Conservation (phyloP, 2,113 vertebrate genomes). For the Sphyrna mokarran region DNA sequence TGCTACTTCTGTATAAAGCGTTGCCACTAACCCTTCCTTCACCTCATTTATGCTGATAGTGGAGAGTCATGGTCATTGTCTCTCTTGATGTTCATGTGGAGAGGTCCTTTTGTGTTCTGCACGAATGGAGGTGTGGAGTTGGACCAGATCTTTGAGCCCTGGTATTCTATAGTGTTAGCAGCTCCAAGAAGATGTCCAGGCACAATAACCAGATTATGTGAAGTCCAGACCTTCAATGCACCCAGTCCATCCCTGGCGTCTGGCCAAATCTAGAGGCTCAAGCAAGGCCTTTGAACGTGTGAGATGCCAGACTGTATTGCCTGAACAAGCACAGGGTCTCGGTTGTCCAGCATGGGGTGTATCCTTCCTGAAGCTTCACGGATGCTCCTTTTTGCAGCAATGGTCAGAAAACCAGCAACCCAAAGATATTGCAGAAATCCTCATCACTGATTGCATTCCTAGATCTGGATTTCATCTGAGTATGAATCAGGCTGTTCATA, state of each 20-base stretch:
- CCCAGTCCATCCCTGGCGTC: neutral
- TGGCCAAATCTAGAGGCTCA: conserved; percentile 1
- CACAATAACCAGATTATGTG: neutral
- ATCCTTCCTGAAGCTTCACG: neutral
- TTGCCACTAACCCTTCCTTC: neutral
- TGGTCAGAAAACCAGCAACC: too few relatives aligned
- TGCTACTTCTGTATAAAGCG: too few relatives aligned
- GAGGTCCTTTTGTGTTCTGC: neutral
- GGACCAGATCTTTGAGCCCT: neutral
- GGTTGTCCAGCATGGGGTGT: neutral
- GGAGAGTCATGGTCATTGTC: neutral
- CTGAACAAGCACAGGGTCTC: neutral
- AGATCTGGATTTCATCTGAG: too few relatives aligned
- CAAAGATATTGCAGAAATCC: too few relatives aligned
- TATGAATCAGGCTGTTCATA: too few relatives aligned
- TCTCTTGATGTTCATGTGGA: neutral
- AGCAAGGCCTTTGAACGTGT: conserved; percentile 15
- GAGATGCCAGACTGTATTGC: neutral
- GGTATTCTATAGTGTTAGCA: too few relatives aligned
- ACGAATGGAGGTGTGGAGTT: neutral
- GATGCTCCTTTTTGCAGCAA: too few relatives aligned
- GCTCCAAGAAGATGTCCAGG: neutral
- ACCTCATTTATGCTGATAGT: neutral
- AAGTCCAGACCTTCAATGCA: neutral
- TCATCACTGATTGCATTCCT: too few relatives aligned